Evolutionary conservation across 2,113 vertebrate genomes (phyloP).

Genomic region (Zapornia atra): DNA sequence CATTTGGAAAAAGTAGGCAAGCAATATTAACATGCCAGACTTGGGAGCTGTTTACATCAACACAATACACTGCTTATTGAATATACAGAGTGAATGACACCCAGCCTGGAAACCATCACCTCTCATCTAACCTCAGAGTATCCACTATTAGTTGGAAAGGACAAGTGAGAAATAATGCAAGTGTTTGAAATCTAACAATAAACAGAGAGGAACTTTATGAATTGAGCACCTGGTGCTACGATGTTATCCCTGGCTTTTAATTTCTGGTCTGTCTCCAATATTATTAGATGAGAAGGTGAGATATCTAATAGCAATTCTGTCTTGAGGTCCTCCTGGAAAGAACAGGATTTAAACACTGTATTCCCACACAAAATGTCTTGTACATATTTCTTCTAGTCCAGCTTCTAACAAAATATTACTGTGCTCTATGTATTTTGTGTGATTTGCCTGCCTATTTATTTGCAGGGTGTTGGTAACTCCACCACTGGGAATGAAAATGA

Average conservation of each 20-base stretch:
- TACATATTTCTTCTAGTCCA: not conserved
- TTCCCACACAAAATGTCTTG: not conserved
- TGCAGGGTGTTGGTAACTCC: not conserved
- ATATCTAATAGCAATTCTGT: not conserved
- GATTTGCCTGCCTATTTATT: not conserved
- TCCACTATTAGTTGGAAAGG: not conserved
- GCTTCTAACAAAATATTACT: not conserved
- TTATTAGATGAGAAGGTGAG: not conserved
- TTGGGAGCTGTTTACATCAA: not conserved
- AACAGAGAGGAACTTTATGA: not conserved
- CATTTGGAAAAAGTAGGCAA: slow-evolving; percentile 33
- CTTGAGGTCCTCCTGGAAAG: not conserved
- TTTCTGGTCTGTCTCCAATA: not conserved
- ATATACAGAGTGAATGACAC: not conserved
- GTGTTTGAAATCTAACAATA: not conserved
- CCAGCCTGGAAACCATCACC: not conserved
- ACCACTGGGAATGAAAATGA: not conserved
- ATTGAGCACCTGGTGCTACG: not conserved
- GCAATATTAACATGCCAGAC: not conserved
- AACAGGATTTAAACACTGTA: not conserved
- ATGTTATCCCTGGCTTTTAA: not conserved
- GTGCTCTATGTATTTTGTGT: not conserved
- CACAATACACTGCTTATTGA: not conserved
- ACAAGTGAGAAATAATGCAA: not conserved
- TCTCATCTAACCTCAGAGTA: not conserved